These are phyloP conservation scores for Pristionchus maxplancki DNA, from an alignment of 2,888 invertebrate genomes.

Conservation along the genomic window DNA sequence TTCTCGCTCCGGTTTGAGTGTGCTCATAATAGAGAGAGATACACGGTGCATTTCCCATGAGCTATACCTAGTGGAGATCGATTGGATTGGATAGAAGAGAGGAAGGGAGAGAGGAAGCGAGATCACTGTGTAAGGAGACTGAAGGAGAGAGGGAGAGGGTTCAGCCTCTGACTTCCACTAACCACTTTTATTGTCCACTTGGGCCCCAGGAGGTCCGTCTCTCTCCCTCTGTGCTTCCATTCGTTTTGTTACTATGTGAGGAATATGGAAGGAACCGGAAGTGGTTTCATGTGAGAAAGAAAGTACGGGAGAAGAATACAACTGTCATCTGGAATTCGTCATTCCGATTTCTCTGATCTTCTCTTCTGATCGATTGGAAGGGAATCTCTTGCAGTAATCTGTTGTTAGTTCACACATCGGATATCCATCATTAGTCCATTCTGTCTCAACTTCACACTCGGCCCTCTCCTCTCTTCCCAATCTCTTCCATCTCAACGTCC, in stretches of 20 bases:
- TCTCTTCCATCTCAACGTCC: conserved; percentile 43
- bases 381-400: background rate
- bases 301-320: background rate
- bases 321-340: background rate
- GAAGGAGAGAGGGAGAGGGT: background rate
- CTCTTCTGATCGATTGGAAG: background rate
- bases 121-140: conserved; percentile 43
- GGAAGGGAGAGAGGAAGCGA: background rate
- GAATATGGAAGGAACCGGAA: conserved; percentile 42
- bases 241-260: conserved; percentile 40
- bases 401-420: conserved; percentile 7
- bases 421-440: conserved; percentile 26
- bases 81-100: background rate
- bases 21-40: conserved; percentile 45
- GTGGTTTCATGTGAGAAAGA: background rate
- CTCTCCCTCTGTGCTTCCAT: background rate
- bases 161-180: conserved; percentile 18
- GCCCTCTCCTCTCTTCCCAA: background rate
- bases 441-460: conserved; percentile 40
- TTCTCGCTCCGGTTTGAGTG: conserved; percentile 43
- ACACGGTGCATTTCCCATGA: conserved; percentile 42
- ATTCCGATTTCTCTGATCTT: background rate
- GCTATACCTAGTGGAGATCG: conserved; percentile 18
- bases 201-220: conserved; percentile 27
- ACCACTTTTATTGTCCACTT: conserved; percentile 42